Evolutionary conservation across 2,113 vertebrate species (phyloP), one percentile per base, ranked within the genome.

Genomic region (Macrotus californicus): DNA sequence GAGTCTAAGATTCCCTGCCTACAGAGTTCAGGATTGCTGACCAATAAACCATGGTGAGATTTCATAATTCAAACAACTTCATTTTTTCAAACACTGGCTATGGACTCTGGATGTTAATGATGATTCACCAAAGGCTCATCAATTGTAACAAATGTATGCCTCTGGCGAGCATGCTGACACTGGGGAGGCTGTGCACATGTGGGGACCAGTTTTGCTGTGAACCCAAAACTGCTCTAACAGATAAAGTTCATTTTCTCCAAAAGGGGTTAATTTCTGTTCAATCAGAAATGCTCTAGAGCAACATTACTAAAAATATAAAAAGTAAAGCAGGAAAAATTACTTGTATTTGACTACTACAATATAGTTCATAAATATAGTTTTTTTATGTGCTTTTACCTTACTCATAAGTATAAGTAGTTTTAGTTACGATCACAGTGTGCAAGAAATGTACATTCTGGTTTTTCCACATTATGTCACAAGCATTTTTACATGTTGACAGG

Each of bases 391-490:
- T 72, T 93, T 77, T 52, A 91, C 82, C 67, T 94, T 95, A 19
- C 29, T 94, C 69, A 76, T 84, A 94, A 84, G 50, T 83, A 93
- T 34, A 70, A 94, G 69, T 54, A 85, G 48, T 91, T 96, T 95
- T 88, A 93, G 77, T 92, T 85, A 95, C 21, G 79, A 91, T 69
- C 73, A 85, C 3, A 91, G 16, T 56, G 26, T 84, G 75, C 13
- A 96, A 39, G 73, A 95, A 93, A 93, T 41, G 26, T 82, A 31
- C 50, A 85, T 83, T 96, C 52, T 88, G 61, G 80, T 82, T 96
- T 95, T 96, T 95, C 91, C 73, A 89, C 43, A 96, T 95, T 97
- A 96, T 95, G 85, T 92, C 94, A 96, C 34, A 84, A 92, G 94
- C 18, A 83, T 91, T 96, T 89, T 89, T 87, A 93, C 34, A 95